These are phyloP conservation scores for Rotaria sp. DNA, from an alignment of 2,888 invertebrate species.

Conservation along the genomic window DNA sequence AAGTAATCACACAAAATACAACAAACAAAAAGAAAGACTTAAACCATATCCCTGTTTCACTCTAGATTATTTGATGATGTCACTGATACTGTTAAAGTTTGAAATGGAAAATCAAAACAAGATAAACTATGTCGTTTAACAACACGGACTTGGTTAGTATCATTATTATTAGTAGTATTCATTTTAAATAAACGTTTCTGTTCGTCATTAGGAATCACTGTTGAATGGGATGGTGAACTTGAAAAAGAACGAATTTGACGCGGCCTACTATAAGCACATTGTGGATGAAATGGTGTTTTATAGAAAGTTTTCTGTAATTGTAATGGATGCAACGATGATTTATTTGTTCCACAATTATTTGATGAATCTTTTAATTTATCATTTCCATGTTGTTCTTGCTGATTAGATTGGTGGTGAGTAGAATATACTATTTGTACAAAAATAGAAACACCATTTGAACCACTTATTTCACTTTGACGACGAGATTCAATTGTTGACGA, in stretches of 20 bases:
- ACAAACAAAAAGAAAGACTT: background rate
- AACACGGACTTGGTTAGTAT: background rate
- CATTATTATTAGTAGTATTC: background rate
- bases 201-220: background rate
- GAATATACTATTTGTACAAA: background rate
- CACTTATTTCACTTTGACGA: constrained; percentile 2
- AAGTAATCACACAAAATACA: background rate
- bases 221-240: background rate
- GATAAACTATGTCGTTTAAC: constrained; percentile 19
- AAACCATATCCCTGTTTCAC: background rate
- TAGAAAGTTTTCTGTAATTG: background rate
- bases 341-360: background rate
- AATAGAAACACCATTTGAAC: constrained; percentile 7
- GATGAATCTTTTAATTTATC: background rate
- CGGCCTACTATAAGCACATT: background rate
- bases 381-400: background rate
- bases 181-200: background rate
- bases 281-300: background rate
- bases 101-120: background rate
- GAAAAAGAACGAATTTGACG: background rate
- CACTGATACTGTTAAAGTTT: background rate
- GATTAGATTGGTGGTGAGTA: background rate
- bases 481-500: background rate
- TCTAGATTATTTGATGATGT: background rate
- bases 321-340: background rate